Conservation (phyloP, 2,113 vertebrate genomes). For the Aegithalos caudatus region DNA sequence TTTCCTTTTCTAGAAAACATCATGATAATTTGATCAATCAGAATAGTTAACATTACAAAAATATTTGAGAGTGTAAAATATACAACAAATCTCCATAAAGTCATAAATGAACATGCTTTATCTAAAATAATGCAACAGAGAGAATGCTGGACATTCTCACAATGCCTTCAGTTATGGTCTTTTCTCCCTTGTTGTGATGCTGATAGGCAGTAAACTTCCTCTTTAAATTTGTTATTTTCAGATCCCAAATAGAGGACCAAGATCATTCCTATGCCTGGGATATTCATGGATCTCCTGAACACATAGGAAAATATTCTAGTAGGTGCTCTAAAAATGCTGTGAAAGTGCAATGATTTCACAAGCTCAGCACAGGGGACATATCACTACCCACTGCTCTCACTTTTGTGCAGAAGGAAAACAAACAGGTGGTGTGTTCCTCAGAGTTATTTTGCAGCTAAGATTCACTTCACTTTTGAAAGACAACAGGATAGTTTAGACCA, state of each 20-base stretch:
- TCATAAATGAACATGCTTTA: neutral
- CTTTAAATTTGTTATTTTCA: neutral
- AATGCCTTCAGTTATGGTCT: neutral
- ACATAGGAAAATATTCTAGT: neutral
- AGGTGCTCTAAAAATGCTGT: neutral
- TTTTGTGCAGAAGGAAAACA: neutral
- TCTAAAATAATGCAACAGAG: neutral
- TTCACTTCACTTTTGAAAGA: neutral
- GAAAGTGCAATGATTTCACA: neutral
- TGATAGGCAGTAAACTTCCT: neutral
- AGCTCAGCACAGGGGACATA: neutral
- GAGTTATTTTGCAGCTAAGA: neutral
- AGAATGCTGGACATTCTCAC: neutral
- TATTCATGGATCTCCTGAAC: neutral
- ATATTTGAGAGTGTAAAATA: neutral
- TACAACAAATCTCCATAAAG: neutral
- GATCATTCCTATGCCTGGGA: neutral
- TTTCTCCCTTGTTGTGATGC: neutral
- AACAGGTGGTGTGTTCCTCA: neutral
- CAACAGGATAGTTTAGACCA: neutral
- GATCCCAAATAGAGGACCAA: neutral
- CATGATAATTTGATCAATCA: neutral
- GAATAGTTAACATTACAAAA: neutral
- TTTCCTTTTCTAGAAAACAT: neutral
- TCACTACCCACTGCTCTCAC: neutral